Percentiles rank a stretch among this genome's conserved stretches.
Conservation (phyloP, 2,797 vertebrate genomes). For the Platyrinchus mystaceus region DNA sequence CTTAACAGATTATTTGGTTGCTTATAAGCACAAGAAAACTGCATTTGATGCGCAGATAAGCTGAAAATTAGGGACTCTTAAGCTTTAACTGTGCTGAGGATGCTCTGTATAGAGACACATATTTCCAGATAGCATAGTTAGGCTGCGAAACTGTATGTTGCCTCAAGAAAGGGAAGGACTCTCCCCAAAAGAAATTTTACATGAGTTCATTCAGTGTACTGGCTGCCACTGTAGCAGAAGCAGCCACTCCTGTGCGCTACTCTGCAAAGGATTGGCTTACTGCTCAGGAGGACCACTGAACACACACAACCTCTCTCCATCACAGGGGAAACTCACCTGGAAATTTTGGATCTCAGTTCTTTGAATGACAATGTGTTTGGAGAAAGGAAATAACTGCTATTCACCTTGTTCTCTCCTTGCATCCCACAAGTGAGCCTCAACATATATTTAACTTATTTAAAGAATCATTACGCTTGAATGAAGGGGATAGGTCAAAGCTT, state of each 20-base stretch:
- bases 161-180: neutral
- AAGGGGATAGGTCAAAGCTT: neutral
- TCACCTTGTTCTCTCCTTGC: neutral
- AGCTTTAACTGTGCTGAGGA: neutral
- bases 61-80: neutral
- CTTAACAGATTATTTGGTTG: neutral
- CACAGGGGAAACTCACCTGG: neutral
- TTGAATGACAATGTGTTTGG: neutral
- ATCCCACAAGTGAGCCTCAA: neutral
- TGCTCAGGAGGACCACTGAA: neutral
- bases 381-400: neutral
- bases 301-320: neutral
- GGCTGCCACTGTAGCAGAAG: neutral
- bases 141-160: neutral
- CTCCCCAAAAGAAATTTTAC: neutral
- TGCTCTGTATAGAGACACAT: neutral
- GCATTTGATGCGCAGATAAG: neutral
- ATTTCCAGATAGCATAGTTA: neutral
- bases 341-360: neutral
- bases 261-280: neutral
- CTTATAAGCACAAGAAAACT: neutral
- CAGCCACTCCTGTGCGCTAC: accelerated
- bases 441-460: neutral
- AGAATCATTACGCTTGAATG: neutral
- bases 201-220: accelerated